Conservation (phyloP, 1,140 invertebrate genomes). For the Hylaeus volcanicus region DNA sequence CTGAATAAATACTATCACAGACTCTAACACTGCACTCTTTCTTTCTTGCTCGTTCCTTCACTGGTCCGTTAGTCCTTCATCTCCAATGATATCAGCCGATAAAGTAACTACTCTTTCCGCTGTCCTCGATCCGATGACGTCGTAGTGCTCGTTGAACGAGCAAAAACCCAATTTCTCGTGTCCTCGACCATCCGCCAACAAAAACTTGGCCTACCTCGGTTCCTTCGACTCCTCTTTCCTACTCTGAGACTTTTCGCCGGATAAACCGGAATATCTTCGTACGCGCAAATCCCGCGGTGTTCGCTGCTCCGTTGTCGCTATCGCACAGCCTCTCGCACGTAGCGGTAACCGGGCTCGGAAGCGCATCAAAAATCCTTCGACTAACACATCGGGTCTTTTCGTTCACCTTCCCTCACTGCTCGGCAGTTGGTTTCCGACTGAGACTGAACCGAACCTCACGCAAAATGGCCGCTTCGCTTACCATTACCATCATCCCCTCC, state of each 20-base stretch:
- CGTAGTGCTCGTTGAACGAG: not conserved
- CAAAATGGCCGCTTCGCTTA: slow-evolving; percentile 70
- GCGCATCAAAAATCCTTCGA: slow-evolving; percentile 76
- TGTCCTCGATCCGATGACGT: slow-evolving; percentile 9
- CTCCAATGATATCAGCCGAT: not conserved
- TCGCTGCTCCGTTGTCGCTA: slow-evolving; percentile 67
- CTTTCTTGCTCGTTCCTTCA: not conserved
- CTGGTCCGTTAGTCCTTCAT: not conserved
- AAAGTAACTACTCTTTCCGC: not conserved
- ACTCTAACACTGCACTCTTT: slow-evolving; percentile 70
- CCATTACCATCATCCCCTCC: slow-evolving; percentile 28
- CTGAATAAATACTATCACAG: slow-evolving; percentile 80
- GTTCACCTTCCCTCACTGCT: slow-evolving; percentile 79
- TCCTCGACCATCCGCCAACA: not conserved
- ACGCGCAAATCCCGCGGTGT: slow-evolving; percentile 60
- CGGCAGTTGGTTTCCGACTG: slow-evolving; percentile 81
- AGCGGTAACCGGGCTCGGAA: slow-evolving; percentile 76
- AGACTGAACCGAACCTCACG: slow-evolving; percentile 25
- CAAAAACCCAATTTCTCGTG: not conserved
- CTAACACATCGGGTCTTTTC: slow-evolving; percentile 78
- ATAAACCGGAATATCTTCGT: slow-evolving; percentile 56
- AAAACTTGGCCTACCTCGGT: slow-evolving; percentile 30
- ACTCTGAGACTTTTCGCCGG: slow-evolving; percentile 59
- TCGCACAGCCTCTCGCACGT: slow-evolving; percentile 74
- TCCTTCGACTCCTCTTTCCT: slow-evolving; percentile 28